Conservation (phyloP, 2,113 vertebrate genomes). For the Argyrosomus japonicus region DNA sequence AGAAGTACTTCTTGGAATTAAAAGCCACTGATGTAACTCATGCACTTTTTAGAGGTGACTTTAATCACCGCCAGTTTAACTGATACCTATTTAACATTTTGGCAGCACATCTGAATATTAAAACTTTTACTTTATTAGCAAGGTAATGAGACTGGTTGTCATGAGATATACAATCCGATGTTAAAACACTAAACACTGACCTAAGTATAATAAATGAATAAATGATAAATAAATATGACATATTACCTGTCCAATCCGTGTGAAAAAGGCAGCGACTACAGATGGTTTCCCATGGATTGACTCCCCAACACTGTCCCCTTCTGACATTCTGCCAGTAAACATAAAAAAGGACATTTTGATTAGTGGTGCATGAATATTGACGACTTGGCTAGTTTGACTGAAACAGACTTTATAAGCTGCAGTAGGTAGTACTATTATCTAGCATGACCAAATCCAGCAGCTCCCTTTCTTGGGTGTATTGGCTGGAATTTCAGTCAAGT, state of each 20-base stretch:
- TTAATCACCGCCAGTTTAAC: not conserved
- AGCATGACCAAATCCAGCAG: not conserved
- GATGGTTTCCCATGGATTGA: slow-evolving; percentile 97
- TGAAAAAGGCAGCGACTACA: slow-evolving; percentile 92
- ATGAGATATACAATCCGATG: not conserved
- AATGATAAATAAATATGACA: not conserved
- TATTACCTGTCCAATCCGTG: slow-evolving; percentile 93
- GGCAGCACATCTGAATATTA: not conserved
- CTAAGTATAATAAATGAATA: not conserved
- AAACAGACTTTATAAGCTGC: not conserved
- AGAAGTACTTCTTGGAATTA: not conserved
- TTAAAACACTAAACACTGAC: not conserved
- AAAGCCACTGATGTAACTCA: not conserved
- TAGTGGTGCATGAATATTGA: not conserved
- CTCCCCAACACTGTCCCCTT: slow-evolving; percentile 97
- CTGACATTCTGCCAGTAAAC: slow-evolving; percentile 92
- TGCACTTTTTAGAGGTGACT: not conserved
- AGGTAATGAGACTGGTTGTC: not conserved
- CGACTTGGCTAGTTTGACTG: not conserved
- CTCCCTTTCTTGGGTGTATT: not conserved
- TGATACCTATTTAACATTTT: not conserved
- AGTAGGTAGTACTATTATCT: not conserved
- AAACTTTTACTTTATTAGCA: not conserved
- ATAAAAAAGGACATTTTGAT: slow-evolving; percentile 36
- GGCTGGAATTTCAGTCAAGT: not conserved